phyloP scores from a whole-genome alignment of 2,113 vertebrate genomes.

The Laticauda colubrina region DNA sequence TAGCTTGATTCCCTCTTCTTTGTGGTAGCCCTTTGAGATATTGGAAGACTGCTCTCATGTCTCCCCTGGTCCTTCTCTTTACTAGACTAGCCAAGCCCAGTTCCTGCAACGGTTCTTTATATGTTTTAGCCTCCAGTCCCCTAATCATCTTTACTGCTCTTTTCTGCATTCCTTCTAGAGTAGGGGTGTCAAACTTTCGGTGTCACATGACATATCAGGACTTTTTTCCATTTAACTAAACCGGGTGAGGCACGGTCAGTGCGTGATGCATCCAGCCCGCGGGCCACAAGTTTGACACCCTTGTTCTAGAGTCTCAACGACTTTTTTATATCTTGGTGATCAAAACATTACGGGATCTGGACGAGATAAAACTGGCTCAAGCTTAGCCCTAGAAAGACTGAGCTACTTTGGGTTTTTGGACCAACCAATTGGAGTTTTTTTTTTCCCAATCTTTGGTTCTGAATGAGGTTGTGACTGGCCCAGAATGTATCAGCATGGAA shows the following conservation, averaged over 20 bases:
- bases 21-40: rapidly evolving
- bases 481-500: neutral
- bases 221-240: too few species aligned
- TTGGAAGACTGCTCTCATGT: neutral
- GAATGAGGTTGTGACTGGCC: neutral
- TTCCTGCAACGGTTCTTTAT: neutral
- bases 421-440: neutral
- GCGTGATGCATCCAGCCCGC: too few species aligned
- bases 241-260: too few species aligned
- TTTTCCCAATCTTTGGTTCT: neutral
- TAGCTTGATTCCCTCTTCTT: neutral
- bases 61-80: neutral
- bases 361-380: neutral
- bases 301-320: neutral
- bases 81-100: neutral
- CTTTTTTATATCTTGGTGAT: neutral
- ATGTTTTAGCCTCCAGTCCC: neutral
- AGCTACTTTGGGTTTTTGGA: neutral
- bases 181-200: too few species aligned
- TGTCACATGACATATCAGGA: too few species aligned
- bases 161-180: neutral
- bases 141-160: neutral
- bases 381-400: neutral
- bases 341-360: neutral
- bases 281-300: too few species aligned